Evolutionary conservation across 2,888 invertebrate genomes (phyloP), one percentile per base, ranked within the genome.

Genomic region (Drosophila neutralis): DNA sequence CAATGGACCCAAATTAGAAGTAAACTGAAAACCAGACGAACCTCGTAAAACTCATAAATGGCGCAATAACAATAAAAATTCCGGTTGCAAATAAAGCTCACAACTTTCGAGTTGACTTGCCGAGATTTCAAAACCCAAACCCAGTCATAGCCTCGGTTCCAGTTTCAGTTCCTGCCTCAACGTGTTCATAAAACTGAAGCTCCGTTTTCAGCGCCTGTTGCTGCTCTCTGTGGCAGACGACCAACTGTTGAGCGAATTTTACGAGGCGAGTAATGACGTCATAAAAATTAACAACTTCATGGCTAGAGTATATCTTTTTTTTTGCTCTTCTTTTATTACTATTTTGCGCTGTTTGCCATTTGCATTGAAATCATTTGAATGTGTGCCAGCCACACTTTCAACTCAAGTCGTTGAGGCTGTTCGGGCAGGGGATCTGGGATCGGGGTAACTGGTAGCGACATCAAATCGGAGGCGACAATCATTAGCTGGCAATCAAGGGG

Each of bases 181-280:
- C 82, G 85, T 80, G 89, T 87, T 81, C 79, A 89, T 87, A 85
- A 87, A 83, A 80, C 51, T 69, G 60, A 67, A 64, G 76, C 60
- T 33, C 42, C 40, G 42, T 69, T 74, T 64, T 42, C 56, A 40
- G 73, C 65, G 90, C 82, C 90, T 87, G 89, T 89, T 89, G 89
- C 85, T 66, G 89, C 84, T 66, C 40, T 27, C 45, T 60, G 59
- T 35, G 71, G 72, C 70, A 59, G 59, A 38, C 74, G 80, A 82
- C 91, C 91, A 92, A 91, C 92, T 92, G 92, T 92, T 92, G 92
- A 91, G 80, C 84, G 86, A 75, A 89, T 91, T 92, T 92, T 92
- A 92, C 91, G 91, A 92, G 86, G 84, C 91, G 89, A 88, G 87
- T 91, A 92, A 92, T 91, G 91, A 91, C 88, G 89, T 90, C 91